Percentiles rank a stretch among this genome's conserved stretches.
These are phyloP conservation scores for Limnephilus lunatus DNA, from an alignment of 2,888 invertebrate species.

Conservation along the genomic window DNA sequence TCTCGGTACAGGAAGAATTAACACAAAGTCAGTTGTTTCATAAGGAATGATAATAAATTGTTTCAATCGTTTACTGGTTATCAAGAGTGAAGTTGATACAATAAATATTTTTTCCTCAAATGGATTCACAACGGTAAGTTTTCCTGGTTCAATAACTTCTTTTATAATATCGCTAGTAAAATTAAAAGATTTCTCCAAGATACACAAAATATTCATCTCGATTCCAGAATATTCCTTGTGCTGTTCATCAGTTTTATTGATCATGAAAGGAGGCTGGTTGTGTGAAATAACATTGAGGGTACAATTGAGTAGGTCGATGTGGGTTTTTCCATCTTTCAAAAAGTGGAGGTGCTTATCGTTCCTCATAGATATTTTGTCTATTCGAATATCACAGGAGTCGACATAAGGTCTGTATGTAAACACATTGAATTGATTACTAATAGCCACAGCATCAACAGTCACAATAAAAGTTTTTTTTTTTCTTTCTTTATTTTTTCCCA, in stretches of 20 bases:
- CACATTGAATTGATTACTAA: neutral
- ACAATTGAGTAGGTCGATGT: neutral
- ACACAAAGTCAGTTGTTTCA: neutral
- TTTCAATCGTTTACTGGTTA: neutral
- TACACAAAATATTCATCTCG: neutral
- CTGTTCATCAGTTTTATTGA: neutral
- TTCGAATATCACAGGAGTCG: neutral
- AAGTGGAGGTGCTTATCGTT: neutral
- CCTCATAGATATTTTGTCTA: neutral
- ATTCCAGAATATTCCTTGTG: neutral
- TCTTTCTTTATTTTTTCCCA: too few species aligned
- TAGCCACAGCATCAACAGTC: neutral
- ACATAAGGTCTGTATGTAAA: slow-evolving; percentile 32
- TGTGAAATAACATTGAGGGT: neutral
- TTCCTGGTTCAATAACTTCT: neutral
- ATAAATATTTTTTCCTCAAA: slow-evolving; percentile 26
- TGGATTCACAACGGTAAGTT: neutral
- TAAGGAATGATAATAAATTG: neutral
- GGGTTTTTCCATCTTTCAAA: neutral
- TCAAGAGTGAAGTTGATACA: neutral
- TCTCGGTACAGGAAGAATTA: slow-evolving; percentile 13
- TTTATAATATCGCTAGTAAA: neutral
- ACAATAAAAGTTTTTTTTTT: slow-evolving; percentile 34
- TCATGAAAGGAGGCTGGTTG: slow-evolving; percentile 3
- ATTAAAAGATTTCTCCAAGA: neutral